A percentile compares a stretch with the other conserved stretches of the same genome.
Evolutionary conservation across 2,113 vertebrate species (phyloP).

Genomic region (Machaerirhynchus nigripectus): DNA sequence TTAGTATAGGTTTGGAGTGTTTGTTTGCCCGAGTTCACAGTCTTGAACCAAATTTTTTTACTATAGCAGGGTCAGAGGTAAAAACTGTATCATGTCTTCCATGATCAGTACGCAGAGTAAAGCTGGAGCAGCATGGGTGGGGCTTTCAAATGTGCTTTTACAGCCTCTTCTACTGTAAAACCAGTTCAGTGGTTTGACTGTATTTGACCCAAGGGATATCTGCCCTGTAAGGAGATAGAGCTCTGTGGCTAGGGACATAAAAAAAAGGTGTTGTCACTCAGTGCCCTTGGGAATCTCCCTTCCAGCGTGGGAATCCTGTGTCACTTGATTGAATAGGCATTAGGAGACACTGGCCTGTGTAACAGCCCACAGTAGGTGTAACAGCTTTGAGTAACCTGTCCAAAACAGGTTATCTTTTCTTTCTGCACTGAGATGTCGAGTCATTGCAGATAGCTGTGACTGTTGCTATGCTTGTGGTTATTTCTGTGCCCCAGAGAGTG

Average conservation of each 20-base stretch:
- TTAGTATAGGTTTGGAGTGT: not conserved
- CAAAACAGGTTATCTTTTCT: not conserved
- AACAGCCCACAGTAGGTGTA: not conserved
- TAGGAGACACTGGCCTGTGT: not conserved
- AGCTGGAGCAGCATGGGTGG: not conserved
- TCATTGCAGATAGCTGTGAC: not conserved
- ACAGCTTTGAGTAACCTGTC: not conserved
- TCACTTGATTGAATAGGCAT: not conserved
- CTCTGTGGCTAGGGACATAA: not conserved
- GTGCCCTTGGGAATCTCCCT: not conserved
- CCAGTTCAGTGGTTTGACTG: not conserved
- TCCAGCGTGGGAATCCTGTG: accelerated
- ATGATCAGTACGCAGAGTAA: not conserved
- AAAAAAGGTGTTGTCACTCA: not conserved
- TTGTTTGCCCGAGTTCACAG: not conserved
- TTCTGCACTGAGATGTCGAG: not conserved
- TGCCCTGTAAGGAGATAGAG: not conserved
- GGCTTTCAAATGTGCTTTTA: not conserved
- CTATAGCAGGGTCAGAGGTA: not conserved
- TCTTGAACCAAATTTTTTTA: not conserved
- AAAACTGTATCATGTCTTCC: not conserved
- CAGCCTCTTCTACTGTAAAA: not conserved
- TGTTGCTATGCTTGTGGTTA: not conserved
- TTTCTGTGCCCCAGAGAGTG: not conserved
- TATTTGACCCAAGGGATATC: not conserved